Percentiles rank a stretch among this genome's conserved stretches.
phyloP scores from a whole-genome alignment of 1,140 invertebrate genomes.

The Zaprionus lachaisei region DNA sequence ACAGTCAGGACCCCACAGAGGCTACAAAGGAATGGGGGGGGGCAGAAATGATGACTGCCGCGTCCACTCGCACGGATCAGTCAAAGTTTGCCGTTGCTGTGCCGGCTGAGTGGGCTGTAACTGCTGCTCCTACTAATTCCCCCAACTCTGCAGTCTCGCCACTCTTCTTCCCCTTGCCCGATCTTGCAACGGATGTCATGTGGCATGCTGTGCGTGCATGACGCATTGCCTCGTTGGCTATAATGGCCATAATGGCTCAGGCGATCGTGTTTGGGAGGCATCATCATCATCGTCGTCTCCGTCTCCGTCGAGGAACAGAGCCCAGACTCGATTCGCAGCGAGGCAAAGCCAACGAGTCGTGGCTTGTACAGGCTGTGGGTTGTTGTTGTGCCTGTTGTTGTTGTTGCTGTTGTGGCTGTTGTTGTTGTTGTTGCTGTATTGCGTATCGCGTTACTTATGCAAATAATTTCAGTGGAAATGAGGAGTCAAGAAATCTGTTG shows the following conservation, averaged over 20 bases:
- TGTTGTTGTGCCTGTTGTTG: neutral
- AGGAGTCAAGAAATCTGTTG: constrained; percentile 68
- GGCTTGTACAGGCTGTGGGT: constrained; percentile 22
- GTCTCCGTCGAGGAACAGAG: neutral
- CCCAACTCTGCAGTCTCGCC: neutral
- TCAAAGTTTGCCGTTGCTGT: constrained; percentile 23
- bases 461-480: constrained; percentile 80
- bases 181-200: constrained; percentile 18
- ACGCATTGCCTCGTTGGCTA: constrained; percentile 75
- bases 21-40: neutral
- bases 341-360: neutral
- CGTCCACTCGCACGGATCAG: constrained; percentile 18
- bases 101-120: constrained; percentile 19
- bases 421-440: constrained; percentile 30
- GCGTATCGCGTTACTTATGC: constrained; percentile 82
- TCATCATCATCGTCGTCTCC: constrained; percentile 43
- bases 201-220: constrained; percentile 68
- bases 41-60: neutral
- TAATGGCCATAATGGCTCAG: constrained; percentile 59
- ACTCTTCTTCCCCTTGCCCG: neutral
- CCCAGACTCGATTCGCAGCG: constrained; percentile 11
- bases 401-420: neutral
- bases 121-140: constrained; percentile 11
- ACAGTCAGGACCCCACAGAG: neutral
- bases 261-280: constrained; percentile 73